A percentile compares a stretch with the other conserved stretches of the same genome.
These are phyloP conservation scores for Nomada lathburiana DNA, from an alignment of 2,888 invertebrate genomes.

Conservation along the genomic window DNA sequence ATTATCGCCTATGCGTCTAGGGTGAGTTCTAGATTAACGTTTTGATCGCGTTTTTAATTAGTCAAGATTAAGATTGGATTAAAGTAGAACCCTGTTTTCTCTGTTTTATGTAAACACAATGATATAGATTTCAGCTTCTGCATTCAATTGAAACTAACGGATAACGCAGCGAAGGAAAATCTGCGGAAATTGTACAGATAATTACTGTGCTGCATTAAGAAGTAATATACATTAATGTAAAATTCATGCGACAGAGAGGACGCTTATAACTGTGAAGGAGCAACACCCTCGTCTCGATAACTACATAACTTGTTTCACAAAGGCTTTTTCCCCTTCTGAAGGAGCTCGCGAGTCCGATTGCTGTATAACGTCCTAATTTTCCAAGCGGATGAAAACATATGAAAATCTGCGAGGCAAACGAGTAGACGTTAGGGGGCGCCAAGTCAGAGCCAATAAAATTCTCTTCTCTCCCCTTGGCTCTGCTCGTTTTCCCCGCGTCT, in stretches of 20 bases:
- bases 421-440: conserved; percentile 80
- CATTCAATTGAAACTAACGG: too few species aligned
- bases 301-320: conserved; percentile 47
- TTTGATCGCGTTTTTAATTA: not conserved
- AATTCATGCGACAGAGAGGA: not conserved
- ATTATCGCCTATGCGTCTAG: not conserved
- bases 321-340: conserved; percentile 37
- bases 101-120: too few species aligned
- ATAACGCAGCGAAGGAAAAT: too few species aligned
- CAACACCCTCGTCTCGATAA: conserved; percentile 35
- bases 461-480: conserved; percentile 73
- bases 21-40: not conserved
- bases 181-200: too few species aligned
- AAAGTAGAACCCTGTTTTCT: too few species aligned
- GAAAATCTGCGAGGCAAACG: conserved; percentile 84
- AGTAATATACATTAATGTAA: not conserved
- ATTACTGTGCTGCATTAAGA: not conserved
- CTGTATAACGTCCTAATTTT: conserved; percentile 83
- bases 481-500: conserved; percentile 55
- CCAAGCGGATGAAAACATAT: conserved; percentile 83
- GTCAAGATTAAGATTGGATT: not conserved
- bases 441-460: conserved; percentile 84
- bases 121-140: too few species aligned
- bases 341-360: conserved; percentile 63
- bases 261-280: conserved; percentile 3